Evolutionary conservation across 2,797 vertebrate genomes (phyloP).

Genomic region (Acrossocheilus wenchowensis): DNA sequence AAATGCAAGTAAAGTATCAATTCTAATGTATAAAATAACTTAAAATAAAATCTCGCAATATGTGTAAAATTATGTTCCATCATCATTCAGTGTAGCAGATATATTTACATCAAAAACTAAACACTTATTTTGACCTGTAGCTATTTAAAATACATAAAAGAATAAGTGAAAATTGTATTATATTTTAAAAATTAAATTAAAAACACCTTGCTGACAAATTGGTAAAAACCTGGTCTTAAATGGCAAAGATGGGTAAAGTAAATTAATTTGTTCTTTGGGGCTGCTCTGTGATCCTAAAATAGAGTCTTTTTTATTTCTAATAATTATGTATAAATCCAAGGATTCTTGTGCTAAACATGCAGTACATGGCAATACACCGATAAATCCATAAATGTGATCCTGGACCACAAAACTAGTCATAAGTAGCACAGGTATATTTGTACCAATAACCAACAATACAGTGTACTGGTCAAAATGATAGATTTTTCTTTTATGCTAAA

Average conservation of each 20-base stretch:
- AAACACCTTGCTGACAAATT: neutral
- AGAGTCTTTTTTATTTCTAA: too few species aligned
- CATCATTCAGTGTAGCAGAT: neutral
- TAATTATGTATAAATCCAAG: neutral
- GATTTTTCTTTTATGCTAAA: too few species aligned
- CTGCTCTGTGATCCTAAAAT: too few species aligned
- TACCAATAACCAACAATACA: too few species aligned
- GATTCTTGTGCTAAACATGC: too few species aligned
- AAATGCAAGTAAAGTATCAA: neutral
- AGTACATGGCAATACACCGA: too few species aligned
- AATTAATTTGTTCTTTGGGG: too few species aligned
- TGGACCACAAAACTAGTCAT: too few species aligned
- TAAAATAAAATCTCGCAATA: neutral
- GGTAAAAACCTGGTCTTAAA: neutral
- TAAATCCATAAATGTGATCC: too few species aligned
- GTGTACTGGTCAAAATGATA: too few species aligned
- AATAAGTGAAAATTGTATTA: neutral
- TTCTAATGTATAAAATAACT: neutral
- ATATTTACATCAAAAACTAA: neutral
- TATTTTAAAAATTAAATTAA: neutral
- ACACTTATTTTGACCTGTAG: neutral
- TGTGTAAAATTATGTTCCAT: neutral
- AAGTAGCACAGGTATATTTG: too few species aligned
- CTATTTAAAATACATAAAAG: neutral
- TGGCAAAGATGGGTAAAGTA: neutral